Evolutionary conservation across 2,888 invertebrate species (phyloP).

Genomic region (Parnassius mnemosyne): DNA sequence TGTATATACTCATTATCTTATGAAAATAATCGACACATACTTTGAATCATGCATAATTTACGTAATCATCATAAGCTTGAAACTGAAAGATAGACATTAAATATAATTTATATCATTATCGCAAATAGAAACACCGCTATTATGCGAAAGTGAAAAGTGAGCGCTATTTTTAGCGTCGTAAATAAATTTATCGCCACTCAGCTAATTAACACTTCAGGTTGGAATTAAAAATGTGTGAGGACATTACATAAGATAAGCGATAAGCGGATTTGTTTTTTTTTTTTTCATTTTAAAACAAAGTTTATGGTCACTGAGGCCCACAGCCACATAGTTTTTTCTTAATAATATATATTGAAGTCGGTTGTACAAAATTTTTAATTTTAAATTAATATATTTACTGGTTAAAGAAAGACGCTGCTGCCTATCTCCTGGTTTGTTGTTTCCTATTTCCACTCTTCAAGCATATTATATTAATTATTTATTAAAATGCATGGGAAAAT

Average conservation of each 20-base stretch:
- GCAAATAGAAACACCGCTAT: conserved; percentile 30
- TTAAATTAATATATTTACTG: too few species aligned
- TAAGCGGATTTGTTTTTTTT: background rate
- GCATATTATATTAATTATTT: too few species aligned
- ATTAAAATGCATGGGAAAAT: too few species aligned
- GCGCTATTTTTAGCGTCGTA: conserved; percentile 32
- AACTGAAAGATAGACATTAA: conserved; percentile 7
- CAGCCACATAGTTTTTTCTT: too few species aligned
- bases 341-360: too few species aligned
- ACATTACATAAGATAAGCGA: conserved; percentile 10
- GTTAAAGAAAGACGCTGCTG: too few species aligned
- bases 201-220: conserved; percentile 32
- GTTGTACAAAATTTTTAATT: too few species aligned
- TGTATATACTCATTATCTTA: background rate
- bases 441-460: too few species aligned
- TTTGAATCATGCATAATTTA: background rate
- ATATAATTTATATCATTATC: conserved; percentile 10
- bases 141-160: conserved; percentile 29
- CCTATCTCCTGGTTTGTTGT: too few species aligned
- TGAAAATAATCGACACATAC: background rate
- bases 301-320: too few species aligned
- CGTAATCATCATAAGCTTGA: conserved; percentile 2
- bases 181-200: conserved; percentile 33
- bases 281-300: background rate
- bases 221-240: conserved; percentile 19